Evolutionary conservation across 1,140 invertebrate species (phyloP).

Genomic region (Aplysia californica): DNA sequence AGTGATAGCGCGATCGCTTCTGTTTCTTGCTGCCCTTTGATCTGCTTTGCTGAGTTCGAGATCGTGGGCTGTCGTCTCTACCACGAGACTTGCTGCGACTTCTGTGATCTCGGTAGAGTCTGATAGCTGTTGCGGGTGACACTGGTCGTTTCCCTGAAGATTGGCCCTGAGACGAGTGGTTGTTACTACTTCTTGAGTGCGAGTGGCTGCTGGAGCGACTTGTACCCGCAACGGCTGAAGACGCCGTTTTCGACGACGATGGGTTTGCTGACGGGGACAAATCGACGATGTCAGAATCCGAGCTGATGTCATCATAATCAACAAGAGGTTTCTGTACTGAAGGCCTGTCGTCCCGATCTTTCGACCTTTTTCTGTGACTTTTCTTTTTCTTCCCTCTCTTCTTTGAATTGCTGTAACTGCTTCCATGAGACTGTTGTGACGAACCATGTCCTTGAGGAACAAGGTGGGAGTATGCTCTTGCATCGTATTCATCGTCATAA

Average conservation of each 20-base stretch:
- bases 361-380: slow-evolving; percentile 39
- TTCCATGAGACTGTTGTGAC: slow-evolving; percentile 8
- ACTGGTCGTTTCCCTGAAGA: slow-evolving; percentile 28
- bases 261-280: background rate
- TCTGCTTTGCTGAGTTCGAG: slow-evolving; percentile 29
- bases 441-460: slow-evolving; percentile 37
- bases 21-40: slow-evolving; percentile 41
- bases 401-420: slow-evolving; percentile 7
- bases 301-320: slow-evolving; percentile 63
- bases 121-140: slow-evolving; percentile 54
- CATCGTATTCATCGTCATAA: slow-evolving; percentile 55
- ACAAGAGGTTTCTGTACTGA: slow-evolving; percentile 49
- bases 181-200: too few species aligned
- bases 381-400: slow-evolving; percentile 38
- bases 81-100: slow-evolving; percentile 54
- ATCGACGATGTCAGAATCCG: slow-evolving; percentile 34
- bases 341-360: slow-evolving; percentile 47
- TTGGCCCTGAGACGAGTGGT: background rate
- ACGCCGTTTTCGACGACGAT: background rate
- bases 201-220: slow-evolving; percentile 15
- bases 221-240: slow-evolving; percentile 21
- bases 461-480: slow-evolving; percentile 55
- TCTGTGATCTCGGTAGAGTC: slow-evolving; percentile 48
- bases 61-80: slow-evolving; percentile 40
- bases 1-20: slow-evolving; percentile 38